These are phyloP conservation scores for Hoplostethus mediterraneus DNA, from an alignment of 2,797 vertebrate genomes.

Conservation along the genomic window DNA sequence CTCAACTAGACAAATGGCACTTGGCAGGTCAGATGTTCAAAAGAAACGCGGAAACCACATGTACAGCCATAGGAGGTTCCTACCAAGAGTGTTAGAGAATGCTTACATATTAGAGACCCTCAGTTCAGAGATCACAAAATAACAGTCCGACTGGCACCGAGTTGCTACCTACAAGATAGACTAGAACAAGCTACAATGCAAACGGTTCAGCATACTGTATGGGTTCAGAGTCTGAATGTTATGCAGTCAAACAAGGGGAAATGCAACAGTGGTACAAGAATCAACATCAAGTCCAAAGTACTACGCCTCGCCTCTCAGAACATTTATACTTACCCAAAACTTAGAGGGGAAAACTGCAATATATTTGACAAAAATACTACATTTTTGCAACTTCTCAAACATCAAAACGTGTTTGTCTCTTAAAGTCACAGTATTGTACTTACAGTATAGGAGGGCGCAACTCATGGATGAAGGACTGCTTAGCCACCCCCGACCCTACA, in stretches of 20 bases:
- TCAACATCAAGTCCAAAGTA: slow-evolving; percentile 42
- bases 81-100: slow-evolving; percentile 49
- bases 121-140: slow-evolving; percentile 63
- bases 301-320: slow-evolving; percentile 67
- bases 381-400: slow-evolving; percentile 76
- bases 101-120: slow-evolving; percentile 67
- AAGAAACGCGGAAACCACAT: slow-evolving; percentile 47
- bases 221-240: slow-evolving; percentile 41
- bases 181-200: slow-evolving; percentile 63
- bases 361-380: slow-evolving; percentile 74
- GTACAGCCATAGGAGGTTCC: slow-evolving; percentile 63
- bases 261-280: slow-evolving; percentile 65
- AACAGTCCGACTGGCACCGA: slow-evolving; percentile 44
- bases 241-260: slow-evolving; percentile 45
- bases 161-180: slow-evolving; percentile 62
- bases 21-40: slow-evolving; percentile 58
- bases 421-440: slow-evolving; percentile 94
- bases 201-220: slow-evolving; percentile 41
- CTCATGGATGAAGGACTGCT: slow-evolving; percentile 95
- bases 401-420: slow-evolving; percentile 71
- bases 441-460: slow-evolving; percentile 96
- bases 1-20: slow-evolving; percentile 65
- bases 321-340: slow-evolving; percentile 87
- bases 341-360: slow-evolving; percentile 69
- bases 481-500: slow-evolving; percentile 94